Evolutionary conservation across 2,888 invertebrate genomes (phyloP).

Genomic region (Drosophila neotestacea): DNA sequence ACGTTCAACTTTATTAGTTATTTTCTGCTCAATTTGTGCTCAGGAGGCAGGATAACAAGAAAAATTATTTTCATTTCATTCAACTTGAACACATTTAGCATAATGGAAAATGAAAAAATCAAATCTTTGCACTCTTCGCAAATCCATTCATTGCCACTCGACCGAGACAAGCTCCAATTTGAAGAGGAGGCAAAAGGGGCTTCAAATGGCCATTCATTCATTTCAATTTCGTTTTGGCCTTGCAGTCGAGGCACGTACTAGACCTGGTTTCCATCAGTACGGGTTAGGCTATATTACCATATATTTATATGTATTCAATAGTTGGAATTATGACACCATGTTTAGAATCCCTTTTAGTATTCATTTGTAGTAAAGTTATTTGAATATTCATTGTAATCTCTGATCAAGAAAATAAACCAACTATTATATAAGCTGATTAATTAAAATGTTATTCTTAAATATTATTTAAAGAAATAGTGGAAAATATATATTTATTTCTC

Average conservation of each 20-base stretch:
- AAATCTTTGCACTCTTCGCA: constrained; percentile 22
- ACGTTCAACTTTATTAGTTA: constrained; percentile 83
- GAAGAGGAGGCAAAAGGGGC: background rate
- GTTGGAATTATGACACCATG: background rate
- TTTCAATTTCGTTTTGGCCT: constrained; percentile 30
- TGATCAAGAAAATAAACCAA: too few species aligned
- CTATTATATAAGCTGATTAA: too few species aligned
- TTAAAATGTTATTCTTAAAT: too few species aligned
- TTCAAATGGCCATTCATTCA: constrained; percentile 27
- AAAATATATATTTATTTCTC: too few species aligned
- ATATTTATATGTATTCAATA: background rate
- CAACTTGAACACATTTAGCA: constrained; percentile 77
- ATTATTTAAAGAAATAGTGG: too few species aligned
- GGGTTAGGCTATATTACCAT: constrained; percentile 5
- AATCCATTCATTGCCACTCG: constrained; percentile 64
- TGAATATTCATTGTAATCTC: too few species aligned
- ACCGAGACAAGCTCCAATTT: constrained; percentile 39
- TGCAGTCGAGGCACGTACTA: constrained; percentile 52
- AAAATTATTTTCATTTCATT: constrained; percentile 82
- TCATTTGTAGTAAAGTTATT: too few species aligned
- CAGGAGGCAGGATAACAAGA: constrained; percentile 80
- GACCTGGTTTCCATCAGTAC: constrained; percentile 35
- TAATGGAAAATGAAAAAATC: constrained; percentile 51
- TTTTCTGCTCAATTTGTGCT: constrained; percentile 84
- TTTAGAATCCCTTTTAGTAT: background rate